Conservation (phyloP, 2,797 vertebrate genomes). For the Bovichtus variegatus region DNA sequence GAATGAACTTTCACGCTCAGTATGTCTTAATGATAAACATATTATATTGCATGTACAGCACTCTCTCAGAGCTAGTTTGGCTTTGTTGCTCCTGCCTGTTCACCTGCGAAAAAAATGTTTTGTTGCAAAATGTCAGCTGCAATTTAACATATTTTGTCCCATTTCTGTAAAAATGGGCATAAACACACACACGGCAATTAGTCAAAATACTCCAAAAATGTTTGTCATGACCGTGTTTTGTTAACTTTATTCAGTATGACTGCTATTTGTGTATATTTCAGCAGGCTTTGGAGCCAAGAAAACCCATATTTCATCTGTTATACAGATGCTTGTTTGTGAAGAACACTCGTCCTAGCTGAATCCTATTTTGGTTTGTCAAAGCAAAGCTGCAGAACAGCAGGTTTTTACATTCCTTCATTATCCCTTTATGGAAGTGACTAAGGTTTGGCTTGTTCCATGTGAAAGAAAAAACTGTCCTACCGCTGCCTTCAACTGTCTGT, state of each 20-base stretch:
- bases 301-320: slow-evolving; percentile 55
- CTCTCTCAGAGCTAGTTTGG: neutral
- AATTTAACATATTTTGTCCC: neutral
- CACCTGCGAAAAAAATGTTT: neutral
- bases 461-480: slow-evolving; percentile 45
- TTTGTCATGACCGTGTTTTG: slow-evolving; percentile 39
- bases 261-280: slow-evolving; percentile 55
- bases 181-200: slow-evolving; percentile 47
- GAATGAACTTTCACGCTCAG: neutral
- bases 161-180: slow-evolving; percentile 11
- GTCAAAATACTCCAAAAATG: slow-evolving; percentile 36
- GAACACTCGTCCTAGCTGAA: slow-evolving; percentile 37
- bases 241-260: slow-evolving; percentile 6
- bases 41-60: neutral
- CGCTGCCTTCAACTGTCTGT: slow-evolving; percentile 38
- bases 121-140: slow-evolving; percentile 21
- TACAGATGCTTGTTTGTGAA: slow-evolving; percentile 58
- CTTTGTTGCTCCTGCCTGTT: neutral
- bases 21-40: neutral
- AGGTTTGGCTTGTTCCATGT: slow-evolving; percentile 47
- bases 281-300: slow-evolving; percentile 39
- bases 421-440: slow-evolving; percentile 56
- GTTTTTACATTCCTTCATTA: slow-evolving; percentile 53
- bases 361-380: slow-evolving; percentile 74
- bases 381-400: slow-evolving; percentile 51